A percentile compares a stretch with the other conserved stretches of the same genome.
These are phyloP conservation scores for Girardia tigrina DNA, from an alignment of 2,888 invertebrate species.

Conservation along the genomic window DNA sequence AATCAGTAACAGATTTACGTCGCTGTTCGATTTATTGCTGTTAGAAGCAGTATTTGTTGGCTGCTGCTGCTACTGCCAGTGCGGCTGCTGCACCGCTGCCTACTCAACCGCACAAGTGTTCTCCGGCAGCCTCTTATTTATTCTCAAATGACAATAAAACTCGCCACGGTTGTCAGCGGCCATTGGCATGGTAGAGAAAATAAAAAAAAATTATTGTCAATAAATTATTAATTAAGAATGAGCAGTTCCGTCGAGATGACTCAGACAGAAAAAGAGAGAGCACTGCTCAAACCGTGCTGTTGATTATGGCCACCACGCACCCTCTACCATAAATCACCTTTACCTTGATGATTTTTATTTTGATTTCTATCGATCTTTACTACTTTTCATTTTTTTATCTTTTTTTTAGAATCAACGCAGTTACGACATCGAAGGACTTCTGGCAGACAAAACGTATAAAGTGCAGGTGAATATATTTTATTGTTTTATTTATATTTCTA, in stretches of 20 bases:
- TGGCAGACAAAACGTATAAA: conserved; percentile 28
- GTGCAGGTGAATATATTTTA: conserved; percentile 3
- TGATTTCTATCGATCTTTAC: background rate
- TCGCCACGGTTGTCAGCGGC: conserved; percentile 14
- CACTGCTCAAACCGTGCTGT: too few relatives aligned
- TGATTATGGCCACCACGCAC: background rate
- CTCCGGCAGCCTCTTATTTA: background rate
- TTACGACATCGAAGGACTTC: conserved; percentile 25
- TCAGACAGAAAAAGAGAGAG: too few relatives aligned
- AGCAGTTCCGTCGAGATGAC: conserved; percentile 16
- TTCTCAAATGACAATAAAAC: background rate
- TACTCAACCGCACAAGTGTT: background rate
- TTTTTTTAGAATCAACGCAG: conserved; percentile 20
- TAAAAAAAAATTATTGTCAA: conserved; percentile 11
- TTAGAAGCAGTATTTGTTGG: background rate
- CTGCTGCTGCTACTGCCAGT: background rate
- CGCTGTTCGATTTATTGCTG: conserved; percentile 5
- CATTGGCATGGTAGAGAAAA: background rate
- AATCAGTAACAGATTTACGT: background rate
- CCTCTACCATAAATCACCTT: too few relatives aligned
- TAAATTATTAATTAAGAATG: conserved; percentile 1
- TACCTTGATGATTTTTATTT: background rate
- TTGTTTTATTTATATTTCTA: too few relatives aligned
- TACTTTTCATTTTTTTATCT: background rate
- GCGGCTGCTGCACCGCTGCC: background rate